Evolutionary conservation across 2,888 invertebrate genomes (phyloP).

Genomic region (Lysandra bellargus): DNA sequence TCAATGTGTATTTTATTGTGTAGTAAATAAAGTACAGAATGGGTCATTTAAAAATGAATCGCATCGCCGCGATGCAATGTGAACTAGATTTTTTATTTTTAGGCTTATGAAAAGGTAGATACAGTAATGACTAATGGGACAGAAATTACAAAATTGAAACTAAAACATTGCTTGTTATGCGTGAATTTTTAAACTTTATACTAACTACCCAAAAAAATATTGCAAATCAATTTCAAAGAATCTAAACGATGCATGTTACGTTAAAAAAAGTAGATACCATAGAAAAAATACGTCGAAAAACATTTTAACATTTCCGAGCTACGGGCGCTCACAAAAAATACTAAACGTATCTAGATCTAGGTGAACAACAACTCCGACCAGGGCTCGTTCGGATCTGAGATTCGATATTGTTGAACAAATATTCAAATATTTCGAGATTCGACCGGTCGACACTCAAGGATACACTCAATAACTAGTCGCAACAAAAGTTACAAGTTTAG

Average conservation of each 20-base stretch:
- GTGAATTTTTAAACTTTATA: neutral
- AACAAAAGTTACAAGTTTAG: neutral
- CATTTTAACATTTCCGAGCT: slow-evolving; percentile 3
- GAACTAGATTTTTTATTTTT: no score
- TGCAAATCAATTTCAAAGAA: neutral
- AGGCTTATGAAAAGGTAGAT: no score
- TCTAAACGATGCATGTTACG: neutral
- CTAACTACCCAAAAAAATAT: neutral
- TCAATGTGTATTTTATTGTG: no score
- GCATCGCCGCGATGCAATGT: no score
- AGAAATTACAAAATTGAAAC: neutral
- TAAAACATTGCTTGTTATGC: neutral
- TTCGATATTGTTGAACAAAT: slow-evolving; percentile 7
- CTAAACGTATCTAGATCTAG: slow-evolving; percentile 2
- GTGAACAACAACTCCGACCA: neutral
- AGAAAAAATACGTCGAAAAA: slow-evolving; percentile 12
- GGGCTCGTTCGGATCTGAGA: neutral
- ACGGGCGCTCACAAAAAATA: neutral
- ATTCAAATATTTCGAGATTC: slow-evolving; percentile 13
- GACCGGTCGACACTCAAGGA: neutral
- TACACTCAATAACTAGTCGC: neutral
- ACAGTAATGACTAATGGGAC: no score
- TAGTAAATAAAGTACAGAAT: no score
- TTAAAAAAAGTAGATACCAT: neutral
- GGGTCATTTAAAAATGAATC: no score